Evolutionary conservation across 2,888 invertebrate species (phyloP), one percentile per base, ranked within the genome.

Genomic region (Geophilus truncorum): DNA sequence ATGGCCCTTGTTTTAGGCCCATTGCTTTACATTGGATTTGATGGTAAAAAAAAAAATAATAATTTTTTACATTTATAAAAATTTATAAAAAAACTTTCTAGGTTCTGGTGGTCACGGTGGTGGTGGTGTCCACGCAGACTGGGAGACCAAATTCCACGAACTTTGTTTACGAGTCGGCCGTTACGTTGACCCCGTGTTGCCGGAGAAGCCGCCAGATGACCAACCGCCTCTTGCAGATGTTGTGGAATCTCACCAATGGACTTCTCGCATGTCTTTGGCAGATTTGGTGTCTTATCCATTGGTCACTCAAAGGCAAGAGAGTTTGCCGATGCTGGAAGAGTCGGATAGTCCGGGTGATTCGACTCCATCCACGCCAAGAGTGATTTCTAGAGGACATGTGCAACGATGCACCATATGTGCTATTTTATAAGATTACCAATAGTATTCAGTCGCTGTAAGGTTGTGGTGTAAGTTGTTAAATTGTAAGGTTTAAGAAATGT

Each of bases 1-100:
- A 85, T 88, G 86, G 86, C 87, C 9, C 85, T 88, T 25, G 85
- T 88, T 25, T 85, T 88, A 80, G 85, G 87, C 78, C 87, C 87
- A 77, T 85, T 88, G 12, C 85, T 88, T 80, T 88, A 88, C 83
- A 85, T 88, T 62, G 86, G 87, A 82, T 85, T 88, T 84, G 87
- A 87, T 84, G 88, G 88, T 87, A 84, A 81, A 32, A 32, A 32
- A 40, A 5, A 34, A 34, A 34, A 34, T 34, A 34, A 34, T 34
- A 10, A 34, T 34, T 34, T 34, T 34, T n/a, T n/a, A n/a, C n/a
- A n/a, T n/a, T n/a, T n/a, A n/a, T 34, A 34, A 34, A 40, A 40
- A 12, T 45, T 18, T n/a, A 30, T 25, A n/a, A 7, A 15, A 15
- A 15, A 15, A 18, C 5, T n/a, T 15, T 45, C 45, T 1, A 84